Percentiles rank a stretch among this genome's conserved stretches.
Evolutionary conservation across 2,888 invertebrate species (phyloP).

Genomic region (Gari tellinella): DNA sequence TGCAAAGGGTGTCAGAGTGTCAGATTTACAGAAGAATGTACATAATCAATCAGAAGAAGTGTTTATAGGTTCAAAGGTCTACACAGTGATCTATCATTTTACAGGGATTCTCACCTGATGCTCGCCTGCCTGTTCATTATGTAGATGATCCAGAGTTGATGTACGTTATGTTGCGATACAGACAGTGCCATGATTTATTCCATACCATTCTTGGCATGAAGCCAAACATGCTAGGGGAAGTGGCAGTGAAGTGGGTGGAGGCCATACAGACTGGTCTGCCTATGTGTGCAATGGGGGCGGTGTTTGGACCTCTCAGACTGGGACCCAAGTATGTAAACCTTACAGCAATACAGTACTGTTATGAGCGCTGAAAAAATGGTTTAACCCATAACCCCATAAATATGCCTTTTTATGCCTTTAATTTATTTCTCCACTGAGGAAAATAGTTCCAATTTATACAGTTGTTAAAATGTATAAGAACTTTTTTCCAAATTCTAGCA

Average conservation of each 20-base stretch:
- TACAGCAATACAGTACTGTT: not conserved
- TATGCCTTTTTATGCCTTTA: too few relatives aligned
- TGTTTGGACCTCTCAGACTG: slow-evolving; percentile 95
- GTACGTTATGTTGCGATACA: slow-evolving; percentile 98
- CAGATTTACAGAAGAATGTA: too few relatives aligned
- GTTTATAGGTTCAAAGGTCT: too few relatives aligned
- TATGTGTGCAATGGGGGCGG: slow-evolving; percentile 96
- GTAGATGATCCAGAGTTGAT: slow-evolving; percentile 95
- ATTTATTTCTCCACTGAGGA: too few relatives aligned
- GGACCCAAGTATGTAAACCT: slow-evolving; percentile 89
- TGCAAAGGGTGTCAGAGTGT: too few relatives aligned
- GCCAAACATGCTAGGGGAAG: slow-evolving; percentile 87
- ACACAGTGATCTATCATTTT: slow-evolving; percentile 24
- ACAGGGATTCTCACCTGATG: slow-evolving; percentile 96
- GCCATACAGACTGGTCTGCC: slow-evolving; percentile 97
- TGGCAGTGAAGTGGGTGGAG: slow-evolving; percentile 99
- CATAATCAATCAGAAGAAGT: too few relatives aligned
- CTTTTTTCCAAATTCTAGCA: too few relatives aligned
- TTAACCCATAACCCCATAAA: too few relatives aligned
- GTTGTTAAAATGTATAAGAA: too few relatives aligned
- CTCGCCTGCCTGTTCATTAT: slow-evolving; percentile 94
- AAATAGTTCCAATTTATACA: too few relatives aligned
- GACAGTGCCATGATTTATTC: slow-evolving; percentile 98
- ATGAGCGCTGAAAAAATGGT: too few relatives aligned
- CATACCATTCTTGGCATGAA: slow-evolving; percentile 96